These are phyloP conservation scores for Drosophila persimilis DNA, from an alignment of 1,140 invertebrate species.

Conservation along the genomic window DNA sequence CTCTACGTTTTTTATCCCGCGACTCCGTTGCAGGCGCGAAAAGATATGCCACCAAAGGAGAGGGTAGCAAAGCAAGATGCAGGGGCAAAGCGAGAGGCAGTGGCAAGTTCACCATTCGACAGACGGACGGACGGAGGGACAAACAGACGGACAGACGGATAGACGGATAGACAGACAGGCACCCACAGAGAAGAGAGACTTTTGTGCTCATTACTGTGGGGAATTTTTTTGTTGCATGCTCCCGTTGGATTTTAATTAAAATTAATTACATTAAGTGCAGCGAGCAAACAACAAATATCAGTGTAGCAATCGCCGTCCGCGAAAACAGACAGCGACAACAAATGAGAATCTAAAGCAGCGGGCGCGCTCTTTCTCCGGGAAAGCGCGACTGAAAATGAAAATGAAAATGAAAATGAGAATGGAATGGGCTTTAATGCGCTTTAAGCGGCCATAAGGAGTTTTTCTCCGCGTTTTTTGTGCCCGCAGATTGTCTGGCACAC, in stretches of 20 bases:
- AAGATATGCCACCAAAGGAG: conserved; percentile 45
- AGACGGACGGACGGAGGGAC: conserved; percentile 17
- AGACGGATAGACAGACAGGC: conserved; percentile 36
- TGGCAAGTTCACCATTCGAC: conserved; percentile 54
- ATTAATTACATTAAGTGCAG: conserved; percentile 82
- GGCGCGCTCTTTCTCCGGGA: background rate
- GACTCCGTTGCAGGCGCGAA: conserved; percentile 57
- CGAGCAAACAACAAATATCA: conserved; percentile 68
- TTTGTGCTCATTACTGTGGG: conserved; percentile 72
- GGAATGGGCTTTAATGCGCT: conserved; percentile 41
- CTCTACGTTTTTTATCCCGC: conserved; percentile 54
- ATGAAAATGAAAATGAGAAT: conserved; percentile 1
- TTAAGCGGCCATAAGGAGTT: conserved; percentile 36
- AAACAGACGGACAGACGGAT: too few relatives aligned
- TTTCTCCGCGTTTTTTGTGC: conserved; percentile 5
- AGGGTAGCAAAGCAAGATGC: conserved; percentile 13
- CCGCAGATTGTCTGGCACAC: conserved; percentile 14
- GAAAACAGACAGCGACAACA: conserved; percentile 29
- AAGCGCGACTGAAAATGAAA: background rate
- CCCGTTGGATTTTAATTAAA: conserved; percentile 78
- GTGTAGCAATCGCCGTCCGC: conserved; percentile 23
- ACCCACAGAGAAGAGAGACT: conserved; percentile 22
- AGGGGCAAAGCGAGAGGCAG: conserved; percentile 5
- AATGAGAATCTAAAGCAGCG: conserved; percentile 40
- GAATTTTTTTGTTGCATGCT: conserved; percentile 57